Base-by-base conservation (phyloP, 2,888 invertebrate species). In the Nemotelus pantherinus region DNA sequence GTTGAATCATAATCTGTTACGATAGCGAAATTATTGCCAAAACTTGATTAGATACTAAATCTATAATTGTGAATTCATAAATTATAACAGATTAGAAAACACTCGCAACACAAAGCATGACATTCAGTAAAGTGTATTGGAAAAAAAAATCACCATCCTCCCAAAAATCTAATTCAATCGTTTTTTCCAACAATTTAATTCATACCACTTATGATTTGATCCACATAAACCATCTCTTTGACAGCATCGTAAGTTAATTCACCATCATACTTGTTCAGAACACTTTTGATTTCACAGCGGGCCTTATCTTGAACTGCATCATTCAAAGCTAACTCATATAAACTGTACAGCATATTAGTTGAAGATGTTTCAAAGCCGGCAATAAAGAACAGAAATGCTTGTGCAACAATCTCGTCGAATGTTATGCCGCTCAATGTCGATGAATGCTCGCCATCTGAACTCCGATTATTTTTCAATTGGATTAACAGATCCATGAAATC, bases 321-420 rank as follows among this genome's bases (percentile, higher is more conserved):
- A 80, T 85, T 82, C 25, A 83, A 1, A 0, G 85, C 84, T 45
- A 86, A 78, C 44, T 84, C 82, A 50, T 84, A 84, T 2, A 86
- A 60, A 77, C 45, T n/a, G 79, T 90, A 91, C 79, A 89, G 88
- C 2, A 92, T 88, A 0, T 90, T 89, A 0, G 91, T 89, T 0
- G 92, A 91, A 0, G 91, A 90, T 0, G 92, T 91, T 83, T 91
- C 91, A 80, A 91, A 90, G 0, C 92, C 92, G 10, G 91, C 85
- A 44, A 85, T 63, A 7, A 86, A 82, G 70, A 86, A 87, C 2
- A 83, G 82, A 79, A 86, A 87, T 0, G 84, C 83, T 57, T 87
- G 86, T 0, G 86, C 87, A 0, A 85, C 83, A n/a, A 87, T 83
- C 78, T 86, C 82, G 41, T 84, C 83, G 2, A 80, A 80, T 0